Evolutionary conservation across 2,888 invertebrate genomes (phyloP).

Genomic region (Zygothrica quintamaculata): DNA sequence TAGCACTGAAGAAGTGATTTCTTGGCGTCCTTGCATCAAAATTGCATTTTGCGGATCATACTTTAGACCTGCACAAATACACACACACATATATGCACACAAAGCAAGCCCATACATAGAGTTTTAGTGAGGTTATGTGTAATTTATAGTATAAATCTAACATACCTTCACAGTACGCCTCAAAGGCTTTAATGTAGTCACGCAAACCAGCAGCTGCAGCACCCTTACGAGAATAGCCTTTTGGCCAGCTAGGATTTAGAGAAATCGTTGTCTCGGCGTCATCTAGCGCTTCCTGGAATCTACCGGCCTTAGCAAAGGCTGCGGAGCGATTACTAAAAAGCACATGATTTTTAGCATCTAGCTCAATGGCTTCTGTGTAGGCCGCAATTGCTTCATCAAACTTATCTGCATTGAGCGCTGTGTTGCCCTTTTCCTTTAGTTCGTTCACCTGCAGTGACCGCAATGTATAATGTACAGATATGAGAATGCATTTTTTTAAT

Average conservation of each 20-base stretch:
- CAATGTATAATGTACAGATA: slow-evolving; percentile 2
- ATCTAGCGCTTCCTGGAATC: slow-evolving; percentile 90
- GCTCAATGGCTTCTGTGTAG: slow-evolving; percentile 92
- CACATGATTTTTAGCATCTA: slow-evolving; percentile 94
- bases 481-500: slow-evolving; percentile 9
- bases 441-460: slow-evolving; percentile 87
- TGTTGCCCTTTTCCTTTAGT: slow-evolving; percentile 95
- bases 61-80: slow-evolving; percentile 85
- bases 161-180: slow-evolving; percentile 89
- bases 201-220: slow-evolving; percentile 92
- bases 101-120: slow-evolving; percentile 9
- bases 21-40: slow-evolving; percentile 81
- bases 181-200: slow-evolving; percentile 90
- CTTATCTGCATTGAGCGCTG: slow-evolving; percentile 91
- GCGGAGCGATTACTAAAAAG: slow-evolving; percentile 96
- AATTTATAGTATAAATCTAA: slow-evolving; percentile 18
- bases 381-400: slow-evolving; percentile 91
- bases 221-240: slow-evolving; percentile 95
- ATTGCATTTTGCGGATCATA: slow-evolving; percentile 87
- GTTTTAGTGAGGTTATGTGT: slow-evolving; percentile 69
- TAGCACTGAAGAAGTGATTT: slow-evolving; percentile 77
- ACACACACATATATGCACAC: slow-evolving; percentile 14
- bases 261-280: slow-evolving; percentile 94
- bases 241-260: slow-evolving; percentile 93
- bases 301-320: slow-evolving; percentile 92